Conservation (phyloP, 2,888 invertebrate genomes). For the Andrena bucephala region DNA sequence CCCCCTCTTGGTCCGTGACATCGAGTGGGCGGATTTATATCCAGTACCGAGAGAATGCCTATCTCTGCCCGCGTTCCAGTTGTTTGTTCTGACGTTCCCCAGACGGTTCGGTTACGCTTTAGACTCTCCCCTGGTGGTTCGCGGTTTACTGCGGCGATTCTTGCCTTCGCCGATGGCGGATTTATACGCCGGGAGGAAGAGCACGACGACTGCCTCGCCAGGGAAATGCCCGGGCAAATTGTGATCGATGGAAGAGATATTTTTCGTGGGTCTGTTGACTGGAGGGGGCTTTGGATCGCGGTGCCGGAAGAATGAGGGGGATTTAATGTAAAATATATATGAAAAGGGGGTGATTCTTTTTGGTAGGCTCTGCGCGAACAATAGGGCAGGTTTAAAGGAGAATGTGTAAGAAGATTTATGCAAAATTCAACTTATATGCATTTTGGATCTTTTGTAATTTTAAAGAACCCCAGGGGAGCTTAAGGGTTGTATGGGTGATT, state of each 20-base stretch:
- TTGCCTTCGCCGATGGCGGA: conserved; percentile 50
- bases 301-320: neutral
- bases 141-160: conserved; percentile 55
- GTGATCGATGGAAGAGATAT: conserved; percentile 17
- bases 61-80: conserved; percentile 46
- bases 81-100: conserved; percentile 61
- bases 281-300: neutral
- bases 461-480: too few relatives aligned
- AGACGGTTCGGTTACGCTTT: conserved; percentile 44
- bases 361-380: too few relatives aligned
- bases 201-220: neutral
- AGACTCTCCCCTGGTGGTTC: conserved; percentile 30
- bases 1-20: conserved; percentile 59
- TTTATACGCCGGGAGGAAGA: conserved; percentile 30
- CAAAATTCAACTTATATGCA: too few relatives aligned
- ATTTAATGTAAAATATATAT: neutral
- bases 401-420: too few relatives aligned
- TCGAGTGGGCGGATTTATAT: conserved; percentile 71
- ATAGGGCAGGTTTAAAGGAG: too few relatives aligned
- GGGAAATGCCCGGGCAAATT: conserved; percentile 22
- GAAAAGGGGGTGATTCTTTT: neutral
- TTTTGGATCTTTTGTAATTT: too few relatives aligned
- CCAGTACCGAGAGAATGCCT: conserved; percentile 47
- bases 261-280: neutral
- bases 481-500: too few relatives aligned